Base-by-base conservation (phyloP, 2,888 invertebrate species). In the Lasioglossum oenotherae region DNA sequence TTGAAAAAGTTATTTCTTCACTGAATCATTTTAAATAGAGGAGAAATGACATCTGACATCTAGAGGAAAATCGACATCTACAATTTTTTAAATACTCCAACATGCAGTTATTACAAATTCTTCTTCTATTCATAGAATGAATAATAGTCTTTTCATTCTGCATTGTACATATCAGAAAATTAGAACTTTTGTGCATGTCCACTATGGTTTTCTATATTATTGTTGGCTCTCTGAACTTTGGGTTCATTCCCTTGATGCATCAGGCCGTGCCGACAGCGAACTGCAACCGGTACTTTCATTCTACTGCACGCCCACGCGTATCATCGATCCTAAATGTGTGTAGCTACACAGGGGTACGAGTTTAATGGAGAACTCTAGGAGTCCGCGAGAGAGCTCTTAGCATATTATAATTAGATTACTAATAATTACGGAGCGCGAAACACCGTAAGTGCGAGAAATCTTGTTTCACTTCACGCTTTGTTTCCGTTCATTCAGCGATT, bases 201-300 rank as follows among this genome's bases (percentile, higher is more conserved):
- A 27, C 16, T 46, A n/a, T 19, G 0, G 12, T 49, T 49, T 57
- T 49, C 75, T 67, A 67, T 85, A 75, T 53, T 74, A 75, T 53
- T 74, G 49, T 41, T 82, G 77, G 74, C 72, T 83, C 64, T 27
- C 74, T 27, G 31, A 71, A 71, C 74, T 82, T 75, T 23, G 82
- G 75, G 83, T 79, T 85, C 75, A 73, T 73, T 73, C 57, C 67
- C 64, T 79, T 78, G 83, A 83, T 83, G 83, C 85, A 85, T 83
- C 79, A 57, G 67, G 83, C 67, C 57, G 46, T 53, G 75, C 64
- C 75, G 75, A 53, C 83, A 67, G 83, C 75, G 14, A 73, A 79
- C 79, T 83, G 83, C 79, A 85, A 85, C 85, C 85, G 85, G 83
- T 85, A 85, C 83, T 85, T 85, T 85, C 85, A 83, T 83, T 83